A percentile compares a stretch with the other conserved stretches of the same genome.
phyloP scores from a whole-genome alignment of 2,797 vertebrate species.

The Takifugu rubripes region DNA sequence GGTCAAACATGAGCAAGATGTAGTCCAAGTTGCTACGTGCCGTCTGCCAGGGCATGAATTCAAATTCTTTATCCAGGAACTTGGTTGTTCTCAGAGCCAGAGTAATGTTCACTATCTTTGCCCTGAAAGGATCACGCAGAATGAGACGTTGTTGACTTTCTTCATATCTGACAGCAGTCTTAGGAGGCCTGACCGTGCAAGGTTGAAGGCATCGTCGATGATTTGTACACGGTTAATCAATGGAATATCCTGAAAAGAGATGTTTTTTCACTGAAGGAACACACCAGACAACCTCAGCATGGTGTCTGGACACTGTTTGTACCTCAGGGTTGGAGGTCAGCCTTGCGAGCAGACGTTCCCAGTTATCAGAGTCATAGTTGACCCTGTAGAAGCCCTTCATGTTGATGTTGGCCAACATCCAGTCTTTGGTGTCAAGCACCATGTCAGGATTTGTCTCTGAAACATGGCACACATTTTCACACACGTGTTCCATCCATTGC shows the following conservation, averaged over 20 bases:
- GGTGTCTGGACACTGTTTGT: background rate
- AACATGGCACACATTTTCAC: background rate
- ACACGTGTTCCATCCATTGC: background rate
- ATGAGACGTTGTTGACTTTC: background rate
- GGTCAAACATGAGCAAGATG: constrained; percentile 86
- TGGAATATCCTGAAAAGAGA: constrained; percentile 76
- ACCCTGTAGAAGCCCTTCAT: constrained; percentile 85
- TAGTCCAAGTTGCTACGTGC: constrained; percentile 75
- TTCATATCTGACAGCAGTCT: background rate
- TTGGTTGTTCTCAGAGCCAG: constrained; percentile 82
- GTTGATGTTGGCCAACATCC: constrained; percentile 84
- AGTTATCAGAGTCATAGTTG: constrained; percentile 85
- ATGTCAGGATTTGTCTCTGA: constrained; percentile 1
- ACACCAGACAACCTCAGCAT: background rate
- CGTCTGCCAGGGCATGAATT: constrained; percentile 87
- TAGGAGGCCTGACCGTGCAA: constrained; percentile 82
- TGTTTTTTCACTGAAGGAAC: background rate
- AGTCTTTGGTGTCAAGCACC: background rate
- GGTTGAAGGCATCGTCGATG: constrained; percentile 86
- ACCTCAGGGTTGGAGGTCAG: constrained; percentile 51
- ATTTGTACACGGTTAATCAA: constrained; percentile 88
- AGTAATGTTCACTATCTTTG: constrained; percentile 62
- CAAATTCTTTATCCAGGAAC: constrained; percentile 74
- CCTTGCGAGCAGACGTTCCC: constrained; percentile 72
- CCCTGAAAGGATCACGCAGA: constrained; percentile 64